Evolutionary conservation across 2,888 invertebrate genomes (phyloP).

Genomic region (Drosophila suboccidentalis): DNA sequence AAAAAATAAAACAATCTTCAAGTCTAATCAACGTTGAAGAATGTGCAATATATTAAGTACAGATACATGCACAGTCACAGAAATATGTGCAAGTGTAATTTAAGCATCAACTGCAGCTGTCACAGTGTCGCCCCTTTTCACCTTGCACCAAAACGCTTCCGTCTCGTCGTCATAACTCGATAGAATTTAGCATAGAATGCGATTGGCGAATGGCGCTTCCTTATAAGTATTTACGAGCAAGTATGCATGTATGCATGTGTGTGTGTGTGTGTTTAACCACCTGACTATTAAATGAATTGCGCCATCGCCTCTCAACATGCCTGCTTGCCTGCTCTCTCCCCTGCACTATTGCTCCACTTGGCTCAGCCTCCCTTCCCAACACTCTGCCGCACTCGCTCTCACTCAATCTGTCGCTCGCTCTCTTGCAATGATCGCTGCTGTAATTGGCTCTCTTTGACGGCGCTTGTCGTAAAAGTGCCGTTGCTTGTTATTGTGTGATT

Average conservation of each 20-base stretch:
- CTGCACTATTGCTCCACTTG: slow-evolving; percentile 10
- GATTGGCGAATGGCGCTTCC: slow-evolving; percentile 39
- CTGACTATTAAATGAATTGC: slow-evolving; percentile 46
- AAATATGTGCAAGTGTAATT: slow-evolving; percentile 2
- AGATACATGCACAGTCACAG: background rate
- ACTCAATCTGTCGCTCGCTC: background rate
- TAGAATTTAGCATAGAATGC: slow-evolving; percentile 36
- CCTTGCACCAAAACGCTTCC: slow-evolving; percentile 36
- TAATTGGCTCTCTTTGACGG: slow-evolving; percentile 36
- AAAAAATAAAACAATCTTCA: slow-evolving; percentile 9
- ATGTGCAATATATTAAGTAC: slow-evolving; percentile 14
- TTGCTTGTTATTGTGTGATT: slow-evolving; percentile 19
- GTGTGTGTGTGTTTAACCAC: slow-evolving; percentile 32
- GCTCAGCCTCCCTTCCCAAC: slow-evolving; percentile 3
- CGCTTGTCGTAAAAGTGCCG: slow-evolving; percentile 56
- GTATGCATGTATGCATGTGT: background rate
- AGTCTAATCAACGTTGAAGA: slow-evolving; percentile 29
- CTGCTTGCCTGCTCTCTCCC: slow-evolving; percentile 2
- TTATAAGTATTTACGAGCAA: slow-evolving; percentile 45
- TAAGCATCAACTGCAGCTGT: slow-evolving; percentile 15
- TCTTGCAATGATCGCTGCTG: slow-evolving; percentile 19
- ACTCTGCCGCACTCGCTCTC: slow-evolving; percentile 5
- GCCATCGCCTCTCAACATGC: slow-evolving; percentile 4
- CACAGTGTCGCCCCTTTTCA: slow-evolving; percentile 13
- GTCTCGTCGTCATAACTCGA: slow-evolving; percentile 41